Base-by-base conservation (phyloP, 1,140 invertebrate species). In the Neuroterus valhalla region DNA sequence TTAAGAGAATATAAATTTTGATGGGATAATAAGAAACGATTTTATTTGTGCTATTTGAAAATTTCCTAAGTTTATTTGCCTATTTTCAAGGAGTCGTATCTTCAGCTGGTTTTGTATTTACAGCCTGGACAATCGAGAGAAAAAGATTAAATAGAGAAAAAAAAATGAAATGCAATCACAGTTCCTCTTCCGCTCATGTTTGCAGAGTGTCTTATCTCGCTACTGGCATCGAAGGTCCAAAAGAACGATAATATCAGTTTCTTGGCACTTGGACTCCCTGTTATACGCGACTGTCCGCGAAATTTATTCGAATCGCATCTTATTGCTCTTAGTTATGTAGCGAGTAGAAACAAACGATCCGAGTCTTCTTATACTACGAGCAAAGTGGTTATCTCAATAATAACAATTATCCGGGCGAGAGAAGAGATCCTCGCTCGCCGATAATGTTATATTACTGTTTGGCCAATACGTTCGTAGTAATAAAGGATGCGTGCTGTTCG, bases 281-380 rank as follows among this genome's bases (percentile, higher is more conserved):
- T 80, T 80, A 78, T 80, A 80, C 78, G 74, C 78, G 66, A 68
- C 55, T 70, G 68, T 78, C 43, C 66, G 72, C 55, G 72, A 75
- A 79, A 77, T 81, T 81, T 81, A 81, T 81, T 81, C 72, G 77
- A 81, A 81, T 79, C 73, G 75, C 74, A 45, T 81, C 71, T 76
- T 76, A 78, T 74, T 76, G 75, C 75, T 46, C 70, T 77, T 77
- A 79, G 75, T 79, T 75, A 77, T 77, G 71, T 70, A 66, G 62
- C 72, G 52, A 45, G 71, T 72, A 46, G 68, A 70, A 70, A 44
- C 43, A 45, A 66, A 72, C 70, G 52, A 31, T 26, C 44, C 45
- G 45, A 45, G n/a, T 52, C 42, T 55, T 19, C 4, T 45, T 66
- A 55, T 71, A 50, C 44, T 44, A 66, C 68, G n/a, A 38, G 31